These are phyloP conservation scores for Drosophila lacertosa DNA, from an alignment of 1,140 invertebrate genomes.

Conservation along the genomic window DNA sequence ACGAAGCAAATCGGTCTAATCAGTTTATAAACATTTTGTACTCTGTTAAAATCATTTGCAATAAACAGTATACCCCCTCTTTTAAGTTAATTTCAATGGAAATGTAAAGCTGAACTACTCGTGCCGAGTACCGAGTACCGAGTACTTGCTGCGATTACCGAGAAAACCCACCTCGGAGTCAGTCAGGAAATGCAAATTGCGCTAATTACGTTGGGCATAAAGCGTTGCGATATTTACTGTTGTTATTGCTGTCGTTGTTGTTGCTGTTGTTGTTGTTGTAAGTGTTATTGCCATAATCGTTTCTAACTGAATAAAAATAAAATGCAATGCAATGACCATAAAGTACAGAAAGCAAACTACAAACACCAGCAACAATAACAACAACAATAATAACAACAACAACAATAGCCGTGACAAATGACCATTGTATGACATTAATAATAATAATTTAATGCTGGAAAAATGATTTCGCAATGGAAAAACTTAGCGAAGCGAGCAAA, in stretches of 20 bases:
- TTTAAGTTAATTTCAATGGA: too few relatives aligned
- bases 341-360: conserved; percentile 42
- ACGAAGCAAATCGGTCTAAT: too few relatives aligned
- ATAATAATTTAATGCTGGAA: conserved; percentile 74
- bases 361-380: conserved; percentile 22
- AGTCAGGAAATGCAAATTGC: conserved; percentile 79
- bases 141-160: conserved; percentile 42
- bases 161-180: conserved; percentile 55
- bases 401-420: conserved; percentile 67
- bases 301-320: conserved; percentile 67
- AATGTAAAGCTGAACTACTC: conserved; percentile 12
- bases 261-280: conserved; percentile 26
- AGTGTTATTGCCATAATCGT: conserved; percentile 70
- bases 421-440: conserved; percentile 76
- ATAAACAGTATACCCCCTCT: too few relatives aligned
- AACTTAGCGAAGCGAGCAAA: conserved; percentile 58
- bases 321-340: conserved; percentile 73
- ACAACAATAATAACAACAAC: conserved; percentile 38
- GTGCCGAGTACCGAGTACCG: conserved; percentile 17
- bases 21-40: too few relatives aligned
- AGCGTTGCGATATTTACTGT: conserved; percentile 53
- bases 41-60: too few relatives aligned
- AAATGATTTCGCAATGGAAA: conserved; percentile 72
- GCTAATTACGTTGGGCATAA: conserved; percentile 70
- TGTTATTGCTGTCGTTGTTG: conserved; percentile 13